Base-by-base conservation (phyloP, 2,888 invertebrate species). In the Xanthia icteritia region DNA sequence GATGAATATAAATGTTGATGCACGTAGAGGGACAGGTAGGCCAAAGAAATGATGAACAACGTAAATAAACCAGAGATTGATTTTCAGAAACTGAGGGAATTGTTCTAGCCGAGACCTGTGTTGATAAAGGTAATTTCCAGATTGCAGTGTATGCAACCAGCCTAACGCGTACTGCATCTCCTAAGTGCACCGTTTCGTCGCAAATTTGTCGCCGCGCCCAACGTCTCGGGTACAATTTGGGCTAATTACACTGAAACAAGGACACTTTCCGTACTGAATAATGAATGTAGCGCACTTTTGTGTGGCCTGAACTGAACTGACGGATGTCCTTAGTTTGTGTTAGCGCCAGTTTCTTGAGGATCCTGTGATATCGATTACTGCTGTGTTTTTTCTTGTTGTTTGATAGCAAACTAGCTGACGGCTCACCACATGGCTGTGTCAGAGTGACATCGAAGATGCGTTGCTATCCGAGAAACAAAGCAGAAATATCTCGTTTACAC, bases 211-310 rank as follows among this genome's bases (percentile, higher is more conserved):
- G 79, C 81, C 71, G 82, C 76, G 82, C 79, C 73, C 75, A 45
- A 63, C 87, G 82, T 81, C 89, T 83, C 56, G 79, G 81, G 79
- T 60, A 84, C 89, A 87, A 89, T 89, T 89, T 84, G 79, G 84
- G 82, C 89, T 89, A 89, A 89, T 89, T 89, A 88, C 88, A 84
- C 63, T 45, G 86, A 85, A 89, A 87, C 89, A 89, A 86, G 83
- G 88, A 81, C 81, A 78, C 76, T 78, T 85, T 81, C 66, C 66
- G 77, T 72, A 64, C 81, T 88, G 84, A 87, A 89, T 87, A 87
- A 88, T 88, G 36, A 79, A 88, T 84, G 69, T 68, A 65, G 85
- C 73, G 81, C 81, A 84, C 77, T 86, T 89, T 85, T 82, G 64
- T 74, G 81, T 64, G 60, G 60, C 60, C n/a, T 73, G 45, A 36